These are phyloP conservation scores for Anthopleura sola DNA, from an alignment of 64 coral and sea anemone genomes.

Conservation along the genomic window DNA sequence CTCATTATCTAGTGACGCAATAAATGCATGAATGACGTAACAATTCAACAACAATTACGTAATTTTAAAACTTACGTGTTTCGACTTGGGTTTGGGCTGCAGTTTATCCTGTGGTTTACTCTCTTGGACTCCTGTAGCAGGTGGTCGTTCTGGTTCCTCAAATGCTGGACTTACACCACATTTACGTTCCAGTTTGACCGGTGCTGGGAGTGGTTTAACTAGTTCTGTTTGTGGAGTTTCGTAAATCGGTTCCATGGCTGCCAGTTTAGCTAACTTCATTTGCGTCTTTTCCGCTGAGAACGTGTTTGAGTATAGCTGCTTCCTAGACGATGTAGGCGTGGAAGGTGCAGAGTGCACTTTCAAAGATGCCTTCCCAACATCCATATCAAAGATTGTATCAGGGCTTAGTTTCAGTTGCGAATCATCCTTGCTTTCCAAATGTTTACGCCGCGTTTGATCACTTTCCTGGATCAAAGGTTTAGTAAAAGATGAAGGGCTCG, in stretches of 20 bases:
- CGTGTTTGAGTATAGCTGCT: slow-evolving; percentile 57
- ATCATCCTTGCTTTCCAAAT: slow-evolving; percentile 53
- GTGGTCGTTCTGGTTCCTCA: slow-evolving; percentile 42
- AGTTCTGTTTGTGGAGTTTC: slow-evolving; percentile 66
- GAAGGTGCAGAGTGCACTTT: slow-evolving; percentile 65
- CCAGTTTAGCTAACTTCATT: slow-evolving; percentile 76
- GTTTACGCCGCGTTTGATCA: slow-evolving; percentile 11
- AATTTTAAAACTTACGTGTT: slow-evolving; percentile 73
- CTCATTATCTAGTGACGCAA: neutral
- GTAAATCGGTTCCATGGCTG: slow-evolving; percentile 81
- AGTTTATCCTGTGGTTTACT: slow-evolving; percentile 2
- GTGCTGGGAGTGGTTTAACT: slow-evolving; percentile 40
- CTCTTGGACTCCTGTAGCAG: slow-evolving; percentile 9
- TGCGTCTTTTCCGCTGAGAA: slow-evolving; percentile 81
- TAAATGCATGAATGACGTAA: neutral
- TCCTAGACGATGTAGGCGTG: slow-evolving; percentile 45
- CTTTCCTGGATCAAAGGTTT: neutral
- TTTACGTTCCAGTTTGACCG: slow-evolving; percentile 56
- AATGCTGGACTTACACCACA: slow-evolving; percentile 20
- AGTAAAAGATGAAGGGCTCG: slow-evolving; percentile 3
- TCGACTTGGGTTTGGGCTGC: slow-evolving; percentile 42
- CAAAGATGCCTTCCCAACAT: slow-evolving; percentile 33
- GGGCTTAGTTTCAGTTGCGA: slow-evolving; percentile 68
- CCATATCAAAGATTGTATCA: slow-evolving; percentile 60
- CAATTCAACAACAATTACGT: neutral